Conservation (phyloP, 2,888 invertebrate species). For the Schizotus pectinicornis region DNA sequence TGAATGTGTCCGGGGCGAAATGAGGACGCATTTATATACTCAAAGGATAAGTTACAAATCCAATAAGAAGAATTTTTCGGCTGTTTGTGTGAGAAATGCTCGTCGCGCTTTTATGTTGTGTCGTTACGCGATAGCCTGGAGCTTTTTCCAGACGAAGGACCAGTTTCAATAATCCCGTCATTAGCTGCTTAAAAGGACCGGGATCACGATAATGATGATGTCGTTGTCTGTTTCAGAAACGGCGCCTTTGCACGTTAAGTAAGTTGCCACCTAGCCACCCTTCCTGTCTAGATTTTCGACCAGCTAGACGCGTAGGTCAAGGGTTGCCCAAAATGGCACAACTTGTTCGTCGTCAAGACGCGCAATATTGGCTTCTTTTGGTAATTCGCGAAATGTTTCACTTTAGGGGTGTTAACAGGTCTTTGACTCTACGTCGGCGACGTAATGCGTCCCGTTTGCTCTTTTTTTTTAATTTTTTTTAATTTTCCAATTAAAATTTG, state of each 20-base stretch:
- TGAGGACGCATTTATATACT: constrained; percentile 20
- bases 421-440: too few species aligned
- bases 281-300: background rate
- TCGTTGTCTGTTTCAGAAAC: constrained; percentile 45
- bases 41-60: constrained; percentile 33
- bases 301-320: too few species aligned
- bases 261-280: constrained; percentile 32
- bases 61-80: constrained; percentile 20
- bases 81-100: constrained; percentile 10
- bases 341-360: too few species aligned
- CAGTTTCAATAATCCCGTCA: too few species aligned
- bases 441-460: too few species aligned
- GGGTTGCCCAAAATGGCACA: too few species aligned
- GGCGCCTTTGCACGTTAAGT: constrained; percentile 46
- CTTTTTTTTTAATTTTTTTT: too few species aligned
- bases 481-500: too few species aligned
- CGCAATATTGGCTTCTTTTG: too few species aligned
- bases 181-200: constrained; percentile 1
- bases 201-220: constrained; percentile 16
- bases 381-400: too few species aligned
- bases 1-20: constrained; percentile 5
- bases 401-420: too few species aligned
- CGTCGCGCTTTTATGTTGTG: constrained; percentile 7
- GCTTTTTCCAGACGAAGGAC: too few species aligned
- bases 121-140: background rate